Percentiles rank a stretch among this genome's conserved stretches.
Evolutionary conservation across 2,888 invertebrate genomes (phyloP).

Genomic region (Oscheius sp.): DNA sequence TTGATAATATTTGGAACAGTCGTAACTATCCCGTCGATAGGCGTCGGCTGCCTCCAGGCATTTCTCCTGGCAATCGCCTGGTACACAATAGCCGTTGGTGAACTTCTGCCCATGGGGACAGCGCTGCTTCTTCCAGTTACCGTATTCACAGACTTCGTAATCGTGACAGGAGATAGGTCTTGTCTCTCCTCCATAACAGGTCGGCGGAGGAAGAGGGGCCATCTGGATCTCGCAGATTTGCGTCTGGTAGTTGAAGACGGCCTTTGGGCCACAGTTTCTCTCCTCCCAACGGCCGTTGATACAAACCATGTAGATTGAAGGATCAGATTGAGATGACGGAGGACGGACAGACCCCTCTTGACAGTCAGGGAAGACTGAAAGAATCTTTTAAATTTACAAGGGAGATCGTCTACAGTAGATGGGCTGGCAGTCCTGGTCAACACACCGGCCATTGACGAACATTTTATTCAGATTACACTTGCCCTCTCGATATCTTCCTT

Average conservation of each 20-base stretch:
- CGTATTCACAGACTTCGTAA: conserved; percentile 35
- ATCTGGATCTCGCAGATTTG: not conserved
- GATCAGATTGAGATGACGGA: not conserved
- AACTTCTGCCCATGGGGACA: conserved; percentile 40
- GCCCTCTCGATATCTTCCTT: conserved; percentile 24
- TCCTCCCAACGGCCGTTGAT: conserved; percentile 33
- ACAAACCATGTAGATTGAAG: conserved; percentile 20
- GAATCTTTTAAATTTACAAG: not conserved
- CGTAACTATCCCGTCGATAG: conserved; percentile 32
- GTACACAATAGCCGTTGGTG: conserved; percentile 35
- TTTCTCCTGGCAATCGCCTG: conserved; percentile 20
- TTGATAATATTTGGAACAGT: conserved; percentile 39
- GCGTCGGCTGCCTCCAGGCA: conserved; percentile 13
- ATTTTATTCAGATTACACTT: conserved; percentile 30
- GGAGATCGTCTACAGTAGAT: conserved; percentile 1
- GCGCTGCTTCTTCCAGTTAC: conserved; percentile 26
- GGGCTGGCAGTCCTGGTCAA: conserved; percentile 14
- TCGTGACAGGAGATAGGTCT: not conserved
- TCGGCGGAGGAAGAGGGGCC: conserved; percentile 21
- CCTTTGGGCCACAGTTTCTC: conserved; percentile 6
- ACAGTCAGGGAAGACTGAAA: conserved; percentile 26
- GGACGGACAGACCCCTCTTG: conserved; percentile 13
- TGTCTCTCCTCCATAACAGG: conserved; percentile 29
- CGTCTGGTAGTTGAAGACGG: conserved; percentile 20
- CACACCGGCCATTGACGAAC: conserved; percentile 26